phyloP scores from a whole-genome alignment of 2,113 vertebrate species.

The Phainopepla nitens region DNA sequence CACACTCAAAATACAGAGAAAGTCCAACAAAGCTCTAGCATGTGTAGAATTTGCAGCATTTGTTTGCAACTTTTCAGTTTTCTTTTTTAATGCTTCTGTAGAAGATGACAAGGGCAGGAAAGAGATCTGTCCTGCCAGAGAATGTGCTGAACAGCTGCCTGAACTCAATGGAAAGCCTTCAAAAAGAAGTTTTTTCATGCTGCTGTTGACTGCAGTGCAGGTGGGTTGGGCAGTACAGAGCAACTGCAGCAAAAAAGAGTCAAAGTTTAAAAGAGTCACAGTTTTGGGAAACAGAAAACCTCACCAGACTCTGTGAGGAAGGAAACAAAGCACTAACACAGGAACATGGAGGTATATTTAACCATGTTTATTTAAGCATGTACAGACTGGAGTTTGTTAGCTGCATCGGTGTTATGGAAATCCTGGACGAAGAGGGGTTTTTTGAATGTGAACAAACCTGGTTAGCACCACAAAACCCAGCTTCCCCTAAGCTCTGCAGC shows the following conservation, averaged over 20 bases:
- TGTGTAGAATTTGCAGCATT: background rate
- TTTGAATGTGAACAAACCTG: background rate
- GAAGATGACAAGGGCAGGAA: background rate
- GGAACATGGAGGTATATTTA: background rate
- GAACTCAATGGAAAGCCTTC: background rate
- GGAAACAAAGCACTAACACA: background rate
- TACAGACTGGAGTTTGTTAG: background rate
- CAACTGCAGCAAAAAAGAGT: background rate
- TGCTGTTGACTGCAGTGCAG: slow-evolving; percentile 32
- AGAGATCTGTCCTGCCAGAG: background rate
- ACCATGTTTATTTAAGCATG: background rate
- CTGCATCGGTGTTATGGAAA: background rate
- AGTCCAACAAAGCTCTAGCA: background rate
- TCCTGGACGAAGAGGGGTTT: background rate
- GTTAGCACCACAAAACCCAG: background rate
- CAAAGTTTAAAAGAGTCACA: background rate
- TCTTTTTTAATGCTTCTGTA: background rate
- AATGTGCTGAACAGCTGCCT: background rate
- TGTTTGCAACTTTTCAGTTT: background rate
- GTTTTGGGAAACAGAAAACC: background rate
- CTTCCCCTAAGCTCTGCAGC: background rate
- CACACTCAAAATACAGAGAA: background rate
- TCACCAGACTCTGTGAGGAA: background rate
- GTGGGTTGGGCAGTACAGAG: background rate
- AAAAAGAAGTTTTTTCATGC: background rate